Base-by-base conservation (phyloP, 2,888 invertebrate genomes). In the Dynastes maya region DNA sequence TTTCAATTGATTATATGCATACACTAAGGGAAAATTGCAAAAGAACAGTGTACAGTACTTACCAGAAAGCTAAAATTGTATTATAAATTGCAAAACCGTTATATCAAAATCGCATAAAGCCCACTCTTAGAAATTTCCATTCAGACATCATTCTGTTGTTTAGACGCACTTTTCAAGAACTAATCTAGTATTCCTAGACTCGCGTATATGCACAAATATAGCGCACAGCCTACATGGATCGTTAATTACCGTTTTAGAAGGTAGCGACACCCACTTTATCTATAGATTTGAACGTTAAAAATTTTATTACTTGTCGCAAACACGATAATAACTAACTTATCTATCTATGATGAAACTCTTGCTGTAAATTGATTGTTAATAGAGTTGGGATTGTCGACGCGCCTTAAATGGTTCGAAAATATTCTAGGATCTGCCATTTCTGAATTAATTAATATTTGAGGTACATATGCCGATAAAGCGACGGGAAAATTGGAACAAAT, bases 331-430 rank as follows among this genome's bases (percentile, higher is more conserved):
- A 45, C 45, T 37, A 37, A 37, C 37, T 37, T 37, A 37, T 53
- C 53, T 55, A 22, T 22, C 55, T 55, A 22, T 22, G 55, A 55
- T 55, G 55, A 55, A 55, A 55, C 22, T 55, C 55, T 5, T 8
- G 55, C 55, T 3, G 55, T 55, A 55, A 55, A 55, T 55, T 55
- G 55, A 55, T 55, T 55, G 55, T 55, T 55, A 55, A 55, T 55
- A 22, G 22, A 9, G 55, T 55, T 55, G 55, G 16, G 55, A 55
- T 55, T 22, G 55, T 55, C 3, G 8, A 22, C 55, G 16, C 22
- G 22, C 55, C 55, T 16, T 55, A 55, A 55, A 55, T 55, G 55
- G 55, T 22, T 11, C 45, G 45, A 45, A 45, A 45, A 45, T 45
- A 11, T 45, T 45, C 45, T 45, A 45, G 8, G 45, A 45, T 45